These are phyloP conservation scores for Drosophila infuscata DNA, from an alignment of 2,888 invertebrate species.

Conservation along the genomic window DNA sequence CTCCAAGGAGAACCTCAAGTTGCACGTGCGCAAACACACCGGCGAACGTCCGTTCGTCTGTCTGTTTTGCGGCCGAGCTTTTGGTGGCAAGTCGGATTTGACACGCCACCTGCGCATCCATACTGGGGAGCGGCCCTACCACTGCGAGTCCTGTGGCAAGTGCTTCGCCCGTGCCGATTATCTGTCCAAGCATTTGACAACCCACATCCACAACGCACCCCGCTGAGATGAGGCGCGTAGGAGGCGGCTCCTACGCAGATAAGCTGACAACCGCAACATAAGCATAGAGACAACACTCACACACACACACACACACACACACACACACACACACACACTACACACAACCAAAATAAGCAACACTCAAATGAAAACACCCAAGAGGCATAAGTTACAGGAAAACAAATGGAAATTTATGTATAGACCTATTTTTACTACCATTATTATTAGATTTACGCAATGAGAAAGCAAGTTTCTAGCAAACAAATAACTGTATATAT, in stretches of 20 bases:
- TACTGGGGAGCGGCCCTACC: constrained; percentile 95
- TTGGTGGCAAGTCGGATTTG: constrained; percentile 94
- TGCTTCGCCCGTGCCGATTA: constrained; percentile 96
- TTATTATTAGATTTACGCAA: constrained; percentile 45
- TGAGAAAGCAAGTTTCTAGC: constrained; percentile 34
- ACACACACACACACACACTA: constrained; percentile 22
- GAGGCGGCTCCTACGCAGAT: constrained; percentile 86
- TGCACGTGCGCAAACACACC: constrained; percentile 94
- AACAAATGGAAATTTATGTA: constrained; percentile 57
- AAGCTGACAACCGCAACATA: constrained; percentile 62
- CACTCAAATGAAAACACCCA: constrained; percentile 34
- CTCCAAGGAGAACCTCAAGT: constrained; percentile 94
- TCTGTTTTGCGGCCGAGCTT: constrained; percentile 94
- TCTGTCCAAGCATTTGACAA: constrained; percentile 95
- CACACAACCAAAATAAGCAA: neutral
- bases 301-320: constrained; percentile 20
- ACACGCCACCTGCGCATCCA: constrained; percentile 95
- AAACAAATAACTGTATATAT: neutral
- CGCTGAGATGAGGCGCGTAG: constrained; percentile 86
- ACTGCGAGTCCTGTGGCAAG: constrained; percentile 96
- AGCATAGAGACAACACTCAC: constrained; percentile 20
- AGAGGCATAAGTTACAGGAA: constrained; percentile 72
- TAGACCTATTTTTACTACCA: constrained; percentile 54
- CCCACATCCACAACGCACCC: constrained; percentile 93
- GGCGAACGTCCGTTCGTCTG: constrained; percentile 96